phyloP scores from a whole-genome alignment of 2,888 invertebrate genomes.

The Apoda limacodes region DNA sequence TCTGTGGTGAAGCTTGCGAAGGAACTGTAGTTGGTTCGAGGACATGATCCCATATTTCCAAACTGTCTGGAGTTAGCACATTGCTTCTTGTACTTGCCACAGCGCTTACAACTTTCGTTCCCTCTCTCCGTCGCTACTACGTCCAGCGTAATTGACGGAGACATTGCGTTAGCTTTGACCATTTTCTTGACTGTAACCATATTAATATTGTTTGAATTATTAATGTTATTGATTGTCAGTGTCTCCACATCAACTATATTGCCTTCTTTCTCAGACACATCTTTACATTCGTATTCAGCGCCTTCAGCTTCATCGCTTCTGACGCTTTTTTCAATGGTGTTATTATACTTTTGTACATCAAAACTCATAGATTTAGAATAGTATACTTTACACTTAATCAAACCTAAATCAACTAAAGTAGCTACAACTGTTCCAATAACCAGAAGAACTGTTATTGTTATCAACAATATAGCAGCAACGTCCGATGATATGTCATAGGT shows the following conservation, averaged over 20 bases:
- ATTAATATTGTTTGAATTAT: constrained; percentile 25
- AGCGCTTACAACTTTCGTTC: constrained; percentile 43
- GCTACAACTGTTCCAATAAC: constrained; percentile 41
- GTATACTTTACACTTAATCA: constrained; percentile 34
- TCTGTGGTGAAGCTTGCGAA: constrained; percentile 40
- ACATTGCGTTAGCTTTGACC: constrained; percentile 14
- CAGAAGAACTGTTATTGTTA: constrained; percentile 35
- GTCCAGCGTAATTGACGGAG: constrained; percentile 51
- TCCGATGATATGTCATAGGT: constrained; percentile 37
- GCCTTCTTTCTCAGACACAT: constrained; percentile 23
- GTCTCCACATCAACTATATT: constrained; percentile 27
- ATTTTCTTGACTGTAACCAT: not conserved
- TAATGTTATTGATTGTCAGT: constrained; percentile 35
- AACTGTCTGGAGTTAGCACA: constrained; percentile 32
- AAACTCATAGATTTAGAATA: constrained; percentile 40
- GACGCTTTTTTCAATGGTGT: constrained; percentile 19
- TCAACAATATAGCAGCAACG: constrained; percentile 34
- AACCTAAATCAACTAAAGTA: constrained; percentile 52
- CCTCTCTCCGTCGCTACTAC: constrained; percentile 43
- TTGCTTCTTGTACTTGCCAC: constrained; percentile 55
- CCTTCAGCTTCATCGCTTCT: constrained; percentile 23
- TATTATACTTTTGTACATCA: constrained; percentile 44
- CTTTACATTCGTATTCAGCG: constrained; percentile 23
- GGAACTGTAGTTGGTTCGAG: constrained; percentile 41
- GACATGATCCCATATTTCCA: constrained; percentile 34